Percentiles rank a stretch among this genome's conserved stretches.
These are phyloP conservation scores for Priocnemis perturbator DNA, from an alignment of 2,888 invertebrate genomes.

Conservation along the genomic window DNA sequence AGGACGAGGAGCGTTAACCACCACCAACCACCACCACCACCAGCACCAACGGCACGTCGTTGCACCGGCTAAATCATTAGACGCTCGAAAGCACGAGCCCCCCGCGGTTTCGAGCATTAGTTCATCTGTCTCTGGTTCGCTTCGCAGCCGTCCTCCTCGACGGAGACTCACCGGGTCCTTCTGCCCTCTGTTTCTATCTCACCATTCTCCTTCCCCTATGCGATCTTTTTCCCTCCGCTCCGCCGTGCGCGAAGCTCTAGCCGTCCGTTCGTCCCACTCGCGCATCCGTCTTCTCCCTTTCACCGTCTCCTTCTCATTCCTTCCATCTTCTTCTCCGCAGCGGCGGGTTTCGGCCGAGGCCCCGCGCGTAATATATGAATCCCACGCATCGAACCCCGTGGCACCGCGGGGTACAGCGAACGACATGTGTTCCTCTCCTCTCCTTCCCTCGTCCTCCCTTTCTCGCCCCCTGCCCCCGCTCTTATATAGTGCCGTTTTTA, in stretches of 20 bases:
- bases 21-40: constrained; percentile 44
- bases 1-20: constrained; percentile 27
- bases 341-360: constrained; percentile 58
- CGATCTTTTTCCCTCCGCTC: constrained; percentile 33
- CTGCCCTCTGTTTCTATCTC: too few species aligned
- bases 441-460: constrained; percentile 32
- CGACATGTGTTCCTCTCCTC: constrained; percentile 73
- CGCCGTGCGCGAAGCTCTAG: constrained; percentile 18
- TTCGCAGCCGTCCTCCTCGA: constrained; percentile 62
- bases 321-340: constrained; percentile 20
- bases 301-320: background rate
- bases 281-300: constrained; percentile 21
- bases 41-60: constrained; percentile 49
- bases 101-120: constrained; percentile 71
- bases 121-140: constrained; percentile 71
- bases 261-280: constrained; percentile 30
- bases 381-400: constrained; percentile 71
- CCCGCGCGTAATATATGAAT: constrained; percentile 71
- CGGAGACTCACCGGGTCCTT: constrained; percentile 36
- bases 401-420: constrained; percentile 72
- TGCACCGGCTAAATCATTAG: constrained; percentile 71
- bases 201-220: constrained; percentile 32
- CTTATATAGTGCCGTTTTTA: constrained; percentile 16
- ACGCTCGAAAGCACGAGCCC: constrained; percentile 67
- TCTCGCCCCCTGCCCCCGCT: constrained; percentile 28